These are phyloP conservation scores for honey bee (Apis mellifera) DNA, from an alignment of 1,140 invertebrate genomes.

Conservation along the genomic window DNA sequence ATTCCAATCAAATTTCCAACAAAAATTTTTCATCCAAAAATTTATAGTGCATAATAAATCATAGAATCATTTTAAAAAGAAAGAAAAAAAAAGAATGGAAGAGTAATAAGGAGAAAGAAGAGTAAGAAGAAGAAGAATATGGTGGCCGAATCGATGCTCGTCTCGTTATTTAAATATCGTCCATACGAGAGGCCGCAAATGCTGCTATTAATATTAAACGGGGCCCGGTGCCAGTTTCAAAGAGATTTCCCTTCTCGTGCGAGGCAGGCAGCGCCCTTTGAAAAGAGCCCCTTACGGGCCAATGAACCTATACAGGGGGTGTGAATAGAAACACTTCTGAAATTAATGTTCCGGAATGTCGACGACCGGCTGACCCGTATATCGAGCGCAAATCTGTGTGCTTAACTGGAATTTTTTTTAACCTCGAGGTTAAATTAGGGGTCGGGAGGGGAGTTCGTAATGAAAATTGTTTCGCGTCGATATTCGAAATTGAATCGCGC, in stretches of 20 bases:
- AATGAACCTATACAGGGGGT: constrained; percentile 60
- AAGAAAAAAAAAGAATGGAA: too few species aligned
- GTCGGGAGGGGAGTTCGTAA: background rate
- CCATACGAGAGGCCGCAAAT: constrained; percentile 60
- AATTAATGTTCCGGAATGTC: constrained; percentile 70
- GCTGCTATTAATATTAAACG: constrained; percentile 71
- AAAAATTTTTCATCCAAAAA: background rate
- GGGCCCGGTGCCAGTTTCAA: constrained; percentile 48
- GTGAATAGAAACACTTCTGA: constrained; percentile 70
- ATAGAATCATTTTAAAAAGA: background rate
- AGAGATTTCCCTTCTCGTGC: constrained; percentile 52
- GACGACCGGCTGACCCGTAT: constrained; percentile 65
- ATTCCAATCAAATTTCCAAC: too few species aligned
- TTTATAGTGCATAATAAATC: background rate
- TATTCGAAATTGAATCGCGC: background rate
- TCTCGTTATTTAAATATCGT: constrained; percentile 67
- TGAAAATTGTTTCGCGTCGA: constrained; percentile 17
- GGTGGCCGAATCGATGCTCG: constrained; percentile 35
- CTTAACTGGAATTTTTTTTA: constrained; percentile 14
- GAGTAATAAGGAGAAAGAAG: background rate
- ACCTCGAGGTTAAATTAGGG: background rate
- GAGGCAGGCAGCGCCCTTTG: constrained; percentile 49
- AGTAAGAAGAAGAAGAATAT: background rate
- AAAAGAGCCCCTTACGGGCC: constrained; percentile 62
- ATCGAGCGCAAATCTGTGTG: constrained; percentile 34